Evolutionary conservation across 2,113 vertebrate species (phyloP), one percentile per base, ranked within the genome.

Genomic region (Thamnaconus septentrionalis): DNA sequence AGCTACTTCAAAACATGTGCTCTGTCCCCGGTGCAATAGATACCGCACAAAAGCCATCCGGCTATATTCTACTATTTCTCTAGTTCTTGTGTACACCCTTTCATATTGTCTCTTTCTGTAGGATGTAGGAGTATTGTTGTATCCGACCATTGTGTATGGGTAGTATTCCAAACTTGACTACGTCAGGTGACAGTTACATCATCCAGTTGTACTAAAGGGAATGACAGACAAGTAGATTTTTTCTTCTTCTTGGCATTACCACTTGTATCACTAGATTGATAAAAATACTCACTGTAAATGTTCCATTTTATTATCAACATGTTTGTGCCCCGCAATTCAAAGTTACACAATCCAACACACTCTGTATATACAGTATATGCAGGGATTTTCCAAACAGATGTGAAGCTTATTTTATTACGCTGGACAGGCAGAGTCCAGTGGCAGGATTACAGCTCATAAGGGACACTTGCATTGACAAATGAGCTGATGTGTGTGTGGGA

Each of bases 111-210:
- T 50, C 39, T 50, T 41, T 62, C 69, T 73, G 83, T 80, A 79
- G 3, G 79, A 69, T n/a, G 84, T 81, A 69, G 50, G 45, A 61
- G 18, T 31, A 31, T 54, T 68, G 63, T 53, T 83, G 71, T 71
- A 49, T 3, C 31, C 39, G 50, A 44, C 48, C 69, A 73, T 85
- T 88, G 84, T 88, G 78, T 63, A 48, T 51, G 69, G 72, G 66
- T 79, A 79, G 66, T 46, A 48, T 59, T 80, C 54, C 57, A 31
- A 31, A 31, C 18, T 31, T 31, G 18, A 43, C 31, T 76, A 76
- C 72, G 81, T 76, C 73, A 78, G 81, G 89, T 87, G 76, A 90
- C 83, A 64, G 1, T 86, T 85, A 85, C 85, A 57, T 91, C 85
- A 89, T 80, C 75, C 56, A 73, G 51, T 74, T 87, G 80, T 69